These are phyloP conservation scores for Rhineura floridana DNA, from an alignment of 2,113 vertebrate genomes.

Conservation along the genomic window DNA sequence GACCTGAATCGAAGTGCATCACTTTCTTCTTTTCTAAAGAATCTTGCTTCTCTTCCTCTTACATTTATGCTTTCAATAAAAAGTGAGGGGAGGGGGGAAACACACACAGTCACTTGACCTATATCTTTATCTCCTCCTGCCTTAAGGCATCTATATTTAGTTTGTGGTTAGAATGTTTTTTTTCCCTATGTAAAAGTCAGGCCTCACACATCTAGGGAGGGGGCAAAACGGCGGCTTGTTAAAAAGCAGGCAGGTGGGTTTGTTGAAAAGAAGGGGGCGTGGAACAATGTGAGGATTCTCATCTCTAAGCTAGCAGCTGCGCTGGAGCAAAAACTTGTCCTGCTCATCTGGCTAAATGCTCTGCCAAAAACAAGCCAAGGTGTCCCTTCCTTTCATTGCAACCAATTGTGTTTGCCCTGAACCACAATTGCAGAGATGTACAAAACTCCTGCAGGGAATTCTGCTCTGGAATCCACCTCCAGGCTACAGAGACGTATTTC, in stretches of 20 bases:
- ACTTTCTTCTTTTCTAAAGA: slow-evolving; percentile 50
- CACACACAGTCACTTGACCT: slow-evolving; percentile 69
- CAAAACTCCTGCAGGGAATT: neutral
- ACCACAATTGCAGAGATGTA: neutral
- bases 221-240: slow-evolving; percentile 67
- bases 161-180: slow-evolving; percentile 81
- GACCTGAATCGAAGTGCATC: slow-evolving; percentile 45
- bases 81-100: neutral
- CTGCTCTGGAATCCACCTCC: too few species aligned
- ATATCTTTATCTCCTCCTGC: slow-evolving; percentile 77
- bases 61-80: slow-evolving; percentile 45
- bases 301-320: neutral
- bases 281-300: neutral
- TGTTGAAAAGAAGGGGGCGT: slow-evolving; percentile 61
- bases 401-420: neutral
- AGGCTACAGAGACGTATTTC: neutral
- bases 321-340: too few species aligned
- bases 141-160: slow-evolving; percentile 79
- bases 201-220: slow-evolving; percentile 69
- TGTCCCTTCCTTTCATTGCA: neutral
- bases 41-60: slow-evolving; percentile 52
- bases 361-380: neutral
- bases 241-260: slow-evolving; percentile 69
- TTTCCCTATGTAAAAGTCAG: slow-evolving; percentile 80
- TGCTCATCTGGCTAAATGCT: neutral